Percentiles rank a stretch among this genome's conserved stretches.
These are phyloP conservation scores for Macropus fuliginosus DNA, from an alignment of 2,797 vertebrate species.

Conservation along the genomic window DNA sequence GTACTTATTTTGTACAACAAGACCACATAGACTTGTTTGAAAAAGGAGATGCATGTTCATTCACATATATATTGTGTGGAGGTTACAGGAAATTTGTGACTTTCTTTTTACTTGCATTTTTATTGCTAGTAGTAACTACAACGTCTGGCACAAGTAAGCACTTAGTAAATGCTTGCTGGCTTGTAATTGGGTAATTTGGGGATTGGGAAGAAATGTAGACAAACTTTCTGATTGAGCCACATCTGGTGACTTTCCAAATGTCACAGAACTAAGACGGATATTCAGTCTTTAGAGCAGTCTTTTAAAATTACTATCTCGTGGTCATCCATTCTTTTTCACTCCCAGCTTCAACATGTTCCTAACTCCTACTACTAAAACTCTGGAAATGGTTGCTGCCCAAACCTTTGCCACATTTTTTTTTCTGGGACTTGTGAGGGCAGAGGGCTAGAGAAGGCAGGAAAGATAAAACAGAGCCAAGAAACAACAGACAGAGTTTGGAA, in stretches of 20 bases:
- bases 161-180: conserved; percentile 24
- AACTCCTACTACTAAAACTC: neutral
- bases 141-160: conserved; percentile 1
- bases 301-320: neutral
- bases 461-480: neutral
- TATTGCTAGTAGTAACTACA: neutral
- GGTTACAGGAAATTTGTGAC: neutral
- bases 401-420: conserved; percentile 3
- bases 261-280: conserved; percentile 11
- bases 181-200: neutral
- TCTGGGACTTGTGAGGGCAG: conserved; percentile 24
- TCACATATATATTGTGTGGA: neutral
- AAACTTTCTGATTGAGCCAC: conserved; percentile 42
- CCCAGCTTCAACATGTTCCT: neutral
- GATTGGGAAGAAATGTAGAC: conserved; percentile 32
- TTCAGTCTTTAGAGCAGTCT: neutral
- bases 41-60: neutral
- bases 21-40: conserved; percentile 50
- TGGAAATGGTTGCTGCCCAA: neutral
- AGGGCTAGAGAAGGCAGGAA: conserved; percentile 21
- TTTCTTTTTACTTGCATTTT: neutral
- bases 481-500: conserved; percentile 18
- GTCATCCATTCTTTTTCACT: neutral
- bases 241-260: conserved; percentile 50
- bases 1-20: conserved; percentile 17